Evolutionary conservation across 2,113 vertebrate species (phyloP), one percentile per base, ranked within the genome.

Genomic region (Leptosomus discolor): DNA sequence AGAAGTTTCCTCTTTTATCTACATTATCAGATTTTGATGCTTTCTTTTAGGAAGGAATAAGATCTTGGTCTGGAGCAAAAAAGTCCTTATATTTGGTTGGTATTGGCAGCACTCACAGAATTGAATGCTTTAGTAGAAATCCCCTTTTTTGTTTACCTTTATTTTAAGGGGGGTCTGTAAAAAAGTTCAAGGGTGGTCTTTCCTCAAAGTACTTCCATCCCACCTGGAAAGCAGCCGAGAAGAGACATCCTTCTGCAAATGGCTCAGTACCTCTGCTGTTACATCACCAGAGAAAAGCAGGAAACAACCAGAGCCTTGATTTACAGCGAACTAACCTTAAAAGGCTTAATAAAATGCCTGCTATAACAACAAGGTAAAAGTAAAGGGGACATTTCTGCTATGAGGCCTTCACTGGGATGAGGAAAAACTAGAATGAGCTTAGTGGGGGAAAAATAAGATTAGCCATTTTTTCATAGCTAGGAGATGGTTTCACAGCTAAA

Each of bases 1-100:
- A 97, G 96, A 98, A 98, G 80, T 96, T 96, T 96, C 79, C 86
- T 51, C 96, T 98, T 98, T 98, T 98, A 98, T 98, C 97, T 98
- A 46, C 82, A 95, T 84, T 80, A 96, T 97, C 94, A 88, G 88
- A 96, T 98, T 98, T 96, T 96, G 91, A 97, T 97, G 94, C 82
- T 91, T 94, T 97, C 95, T 97, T 98, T 97, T 69, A 78, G 91
- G 92, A 94, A 96, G 91, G 94, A 94, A 94, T 93, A 94, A 96
- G 94, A 96, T 89, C 73, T 81, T 86, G 53, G 29, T 97, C 96
- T 92, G 77, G 88, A 90, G 43, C 74, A 89, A 90, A 97, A 96
- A 96, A 92, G 0, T 92, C 74, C 73, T 82, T 92, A 85, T 71
- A 68, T 88, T 94, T 65, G 63, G 58, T 88, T 67, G 58, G 67